phyloP scores from a whole-genome alignment of 2,113 vertebrate genomes.

The Antechinus flavipes region DNA sequence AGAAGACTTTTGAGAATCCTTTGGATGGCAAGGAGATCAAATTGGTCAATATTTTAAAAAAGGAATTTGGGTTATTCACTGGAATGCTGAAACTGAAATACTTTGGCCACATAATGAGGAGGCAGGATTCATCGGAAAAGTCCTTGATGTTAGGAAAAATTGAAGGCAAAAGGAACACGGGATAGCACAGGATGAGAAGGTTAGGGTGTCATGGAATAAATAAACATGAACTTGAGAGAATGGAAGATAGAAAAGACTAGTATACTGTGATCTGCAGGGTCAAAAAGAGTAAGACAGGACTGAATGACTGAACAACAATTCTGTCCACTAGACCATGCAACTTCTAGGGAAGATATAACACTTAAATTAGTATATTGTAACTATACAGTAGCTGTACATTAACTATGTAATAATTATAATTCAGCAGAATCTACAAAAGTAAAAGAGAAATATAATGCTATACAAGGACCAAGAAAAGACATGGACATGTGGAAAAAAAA shows the following conservation, averaged over 20 bases:
- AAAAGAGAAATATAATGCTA: not conserved
- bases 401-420: not conserved
- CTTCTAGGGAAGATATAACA: not conserved
- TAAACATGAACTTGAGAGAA: not conserved
- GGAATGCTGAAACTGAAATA: too few species aligned
- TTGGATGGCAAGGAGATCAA: too few species aligned
- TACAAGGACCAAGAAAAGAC: not conserved
- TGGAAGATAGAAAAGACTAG: not conserved
- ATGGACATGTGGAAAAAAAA: not conserved
- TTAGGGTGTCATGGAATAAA: not conserved
- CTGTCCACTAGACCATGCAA: not conserved
- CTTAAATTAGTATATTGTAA: not conserved
- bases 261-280: not conserved
- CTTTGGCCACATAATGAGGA: too few species aligned
- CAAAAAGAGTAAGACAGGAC: not conserved
- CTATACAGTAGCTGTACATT: not conserved
- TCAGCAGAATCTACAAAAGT: not conserved
- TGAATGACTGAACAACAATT: not conserved
- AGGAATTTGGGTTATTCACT: too few species aligned
- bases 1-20: too few species aligned
- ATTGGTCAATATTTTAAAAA: too few species aligned
- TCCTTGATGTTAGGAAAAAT: not conserved
- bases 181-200: not conserved
- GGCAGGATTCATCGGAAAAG: not conserved
- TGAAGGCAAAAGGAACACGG: not conserved